Evolutionary conservation across 1,140 invertebrate genomes (phyloP).

Genomic region (Saccostrea cuccullata): DNA sequence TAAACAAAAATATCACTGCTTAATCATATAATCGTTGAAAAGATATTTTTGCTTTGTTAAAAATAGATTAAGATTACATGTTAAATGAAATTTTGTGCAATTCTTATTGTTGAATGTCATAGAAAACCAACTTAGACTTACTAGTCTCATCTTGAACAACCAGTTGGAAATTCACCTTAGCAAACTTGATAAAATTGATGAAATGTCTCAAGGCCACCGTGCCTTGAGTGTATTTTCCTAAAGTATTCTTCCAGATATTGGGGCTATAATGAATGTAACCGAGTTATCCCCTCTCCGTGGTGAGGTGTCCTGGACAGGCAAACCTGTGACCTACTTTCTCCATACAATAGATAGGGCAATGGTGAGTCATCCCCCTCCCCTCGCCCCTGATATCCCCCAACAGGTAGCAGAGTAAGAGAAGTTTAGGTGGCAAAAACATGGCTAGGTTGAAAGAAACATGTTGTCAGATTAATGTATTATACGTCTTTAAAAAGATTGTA

Average conservation of each 20-base stretch:
- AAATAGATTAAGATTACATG: too few species aligned
- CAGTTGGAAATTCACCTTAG: background rate
- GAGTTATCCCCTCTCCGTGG: slow-evolving; percentile 95
- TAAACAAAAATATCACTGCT: too few species aligned
- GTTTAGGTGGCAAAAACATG: background rate
- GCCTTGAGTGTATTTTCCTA: slow-evolving; percentile 4
- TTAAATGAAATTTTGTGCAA: too few species aligned
- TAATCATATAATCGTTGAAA: too few species aligned
- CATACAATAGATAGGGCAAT: slow-evolving; percentile 90
- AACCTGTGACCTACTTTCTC: slow-evolving; percentile 97
- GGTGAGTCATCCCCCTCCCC: slow-evolving; percentile 63
- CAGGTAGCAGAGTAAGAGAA: slow-evolving; percentile 22
- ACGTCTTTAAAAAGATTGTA: slow-evolving; percentile 23
- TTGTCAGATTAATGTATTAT: slow-evolving; percentile 26
- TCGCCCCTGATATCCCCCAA: slow-evolving; percentile 39
- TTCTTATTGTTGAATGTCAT: background rate
- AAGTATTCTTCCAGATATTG: slow-evolving; percentile 86
- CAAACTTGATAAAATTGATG: background rate
- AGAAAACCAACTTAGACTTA: background rate
- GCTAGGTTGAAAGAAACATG: slow-evolving; percentile 32
- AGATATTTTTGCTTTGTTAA: too few species aligned
- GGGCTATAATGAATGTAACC: slow-evolving; percentile 98
- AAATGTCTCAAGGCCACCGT: background rate
- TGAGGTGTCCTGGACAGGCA: slow-evolving; percentile 98
- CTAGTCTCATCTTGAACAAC: background rate